These are phyloP conservation scores for Thamnaconus septentrionalis DNA, from an alignment of 2,113 vertebrate genomes.

Conservation along the genomic window DNA sequence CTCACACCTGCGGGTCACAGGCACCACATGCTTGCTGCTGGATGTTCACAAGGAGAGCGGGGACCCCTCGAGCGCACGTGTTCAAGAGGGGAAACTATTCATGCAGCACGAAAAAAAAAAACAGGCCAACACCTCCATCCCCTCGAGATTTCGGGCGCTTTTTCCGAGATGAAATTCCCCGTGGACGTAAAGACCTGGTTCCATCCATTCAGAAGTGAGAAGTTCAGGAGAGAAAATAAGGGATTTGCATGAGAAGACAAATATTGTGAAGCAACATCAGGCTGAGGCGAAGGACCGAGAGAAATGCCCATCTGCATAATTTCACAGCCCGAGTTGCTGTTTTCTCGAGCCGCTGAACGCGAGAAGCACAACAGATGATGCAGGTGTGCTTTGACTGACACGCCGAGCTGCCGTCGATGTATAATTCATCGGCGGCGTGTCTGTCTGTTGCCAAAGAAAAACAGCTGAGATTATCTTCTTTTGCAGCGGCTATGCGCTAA, in stretches of 20 bases:
- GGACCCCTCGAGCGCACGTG: no score
- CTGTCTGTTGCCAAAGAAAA: no score
- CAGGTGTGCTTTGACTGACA: constrained; percentile 11
- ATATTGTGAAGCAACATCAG: constrained; percentile 16
- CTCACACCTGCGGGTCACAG: constrained; percentile 46
- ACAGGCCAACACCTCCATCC: no score
- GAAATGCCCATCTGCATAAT: constrained; percentile 29
- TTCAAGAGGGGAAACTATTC: no score
- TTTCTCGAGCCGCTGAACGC: background rate
- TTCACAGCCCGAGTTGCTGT: constrained; percentile 28
- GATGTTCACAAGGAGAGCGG: constrained; percentile 10
- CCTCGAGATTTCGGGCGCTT: no score
- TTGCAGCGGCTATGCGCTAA: no score
- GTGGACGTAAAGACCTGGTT: no score
- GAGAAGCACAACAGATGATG: constrained; percentile 40
- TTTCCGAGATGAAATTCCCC: no score
- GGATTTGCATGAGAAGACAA: constrained; percentile 48
- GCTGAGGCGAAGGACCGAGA: constrained; percentile 25
- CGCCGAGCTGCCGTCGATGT: constrained; percentile 1
- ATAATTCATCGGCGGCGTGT: background rate
- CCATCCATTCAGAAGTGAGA: background rate
- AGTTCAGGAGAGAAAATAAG: background rate
- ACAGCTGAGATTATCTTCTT: no score
- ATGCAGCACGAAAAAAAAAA: no score
- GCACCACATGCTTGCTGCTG: constrained; percentile 2